Conservation (phyloP, 1,140 invertebrate species). For the Ladona fulva region DNA sequence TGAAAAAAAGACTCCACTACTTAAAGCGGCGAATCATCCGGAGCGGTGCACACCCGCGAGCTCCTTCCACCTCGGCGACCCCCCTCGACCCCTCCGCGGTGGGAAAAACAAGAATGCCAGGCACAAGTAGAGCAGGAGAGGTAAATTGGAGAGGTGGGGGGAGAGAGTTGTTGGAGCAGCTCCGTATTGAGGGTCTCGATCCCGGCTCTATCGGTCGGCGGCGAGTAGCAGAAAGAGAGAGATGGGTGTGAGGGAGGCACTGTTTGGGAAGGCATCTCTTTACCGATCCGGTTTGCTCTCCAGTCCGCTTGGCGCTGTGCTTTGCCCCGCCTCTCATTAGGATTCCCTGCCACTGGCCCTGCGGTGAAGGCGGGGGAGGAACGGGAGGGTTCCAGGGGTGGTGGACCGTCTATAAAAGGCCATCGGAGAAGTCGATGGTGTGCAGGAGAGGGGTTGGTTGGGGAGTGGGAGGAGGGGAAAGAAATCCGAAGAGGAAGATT, state of each 20-base stretch:
- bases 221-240: neutral
- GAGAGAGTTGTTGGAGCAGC: neutral
- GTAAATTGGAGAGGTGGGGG: neutral
- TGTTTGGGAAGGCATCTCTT: neutral
- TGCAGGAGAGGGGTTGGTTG: neutral
- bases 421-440: neutral
- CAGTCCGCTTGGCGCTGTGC: neutral
- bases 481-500: no score
- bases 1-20: neutral
- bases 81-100: neutral
- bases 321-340: neutral
- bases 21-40: no score
- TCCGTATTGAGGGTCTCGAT: no score
- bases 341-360: neutral
- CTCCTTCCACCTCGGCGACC: neutral
- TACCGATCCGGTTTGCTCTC: neutral
- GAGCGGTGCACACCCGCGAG: neutral
- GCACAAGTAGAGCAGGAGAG: neutral
- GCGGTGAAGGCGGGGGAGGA: neutral
- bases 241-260: neutral
- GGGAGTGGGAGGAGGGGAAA: no score
- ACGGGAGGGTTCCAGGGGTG: neutral
- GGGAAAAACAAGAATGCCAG: no score
- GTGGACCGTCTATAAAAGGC: neutral
- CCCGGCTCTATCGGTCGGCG: no score